Base-by-base conservation (phyloP, 1,140 invertebrate species). In the Limonius californicus region DNA sequence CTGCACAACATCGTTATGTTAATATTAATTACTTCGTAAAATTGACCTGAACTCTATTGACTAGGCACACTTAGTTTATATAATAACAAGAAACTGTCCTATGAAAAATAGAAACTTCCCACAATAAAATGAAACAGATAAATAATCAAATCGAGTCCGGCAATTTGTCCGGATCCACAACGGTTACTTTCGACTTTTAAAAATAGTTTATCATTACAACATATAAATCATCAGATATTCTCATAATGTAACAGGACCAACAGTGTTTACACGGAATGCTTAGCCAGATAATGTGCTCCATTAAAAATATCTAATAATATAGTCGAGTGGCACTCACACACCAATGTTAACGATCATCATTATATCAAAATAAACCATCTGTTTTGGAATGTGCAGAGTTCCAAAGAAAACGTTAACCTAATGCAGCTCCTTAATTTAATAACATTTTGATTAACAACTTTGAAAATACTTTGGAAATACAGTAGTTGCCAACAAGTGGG, bases 81-180 rank as follows among this genome's bases (percentile, higher is more conserved):
- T 73, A 70, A 71, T 75, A 77, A 77, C 75, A 77, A 76, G 75
- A 77, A 76, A 77, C 73, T 76, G 70, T 72, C 69, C 70, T 74
- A 76, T 77, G 74, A 77, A 77, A 77, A 77, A 77, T 76, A 76
- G 72, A 77, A 76, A 77, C 74, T 72, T 74, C 72, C 71, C 70
- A 75, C 65, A 74, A 75, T 75, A 70, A 72, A 76, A 69, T 57
- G 63, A 75, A 74, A 75, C 68, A 67, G 67, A 64, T 65, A 72
- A 70, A 71, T 67, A 72, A 69, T 61, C 60, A 70, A 69, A 67
- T 70, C 61, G 68, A 64, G n/a, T 62, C 57, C 65, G 66, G 68
- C 59, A 39, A 30, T 42, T n/a, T 12, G 35, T 18, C 62, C 65
- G 65, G 59, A 63, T 63, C 66, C 54, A 73, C 71, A 73, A 74